Percentiles rank a stretch among this genome's conserved stretches.
These are phyloP conservation scores for Nansenia antarctica DNA, from an alignment of 2,113 vertebrate genomes.

Conservation along the genomic window DNA sequence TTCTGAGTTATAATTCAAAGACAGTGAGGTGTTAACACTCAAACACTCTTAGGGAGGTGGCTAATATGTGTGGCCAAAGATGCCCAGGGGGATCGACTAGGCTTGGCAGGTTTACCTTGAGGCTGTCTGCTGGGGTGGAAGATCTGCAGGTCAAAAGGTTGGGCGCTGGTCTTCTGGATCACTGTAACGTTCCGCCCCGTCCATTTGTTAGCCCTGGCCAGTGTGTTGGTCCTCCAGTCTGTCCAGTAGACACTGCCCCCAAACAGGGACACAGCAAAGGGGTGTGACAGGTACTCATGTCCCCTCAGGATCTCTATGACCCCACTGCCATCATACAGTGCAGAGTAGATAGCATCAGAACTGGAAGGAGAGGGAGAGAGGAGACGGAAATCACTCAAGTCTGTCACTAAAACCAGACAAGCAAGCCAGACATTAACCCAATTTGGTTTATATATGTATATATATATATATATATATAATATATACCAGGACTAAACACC, in stretches of 20 bases:
- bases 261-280: conserved; percentile 95
- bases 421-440: too few species aligned
- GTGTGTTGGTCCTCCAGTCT: conserved; percentile 97
- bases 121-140: conserved; percentile 98
- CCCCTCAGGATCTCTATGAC: conserved; percentile 95
- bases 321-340: conserved; percentile 89
- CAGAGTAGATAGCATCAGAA: conserved; percentile 98
- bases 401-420: too few species aligned
- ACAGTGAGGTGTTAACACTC: too few species aligned
- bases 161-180: conserved; percentile 97
- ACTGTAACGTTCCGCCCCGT: conserved; percentile 95
- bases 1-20: too few species aligned
- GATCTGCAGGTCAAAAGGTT: conserved; percentile 97
- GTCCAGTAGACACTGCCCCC: conserved; percentile 98
- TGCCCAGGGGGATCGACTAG: too few species aligned
- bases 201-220: conserved; percentile 98
- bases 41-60: too few species aligned
- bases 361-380: conserved; percentile 67
- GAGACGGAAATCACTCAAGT: too few species aligned
- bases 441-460: too few species aligned
- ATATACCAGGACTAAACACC: too few species aligned
- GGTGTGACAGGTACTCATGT: conserved; percentile 97
- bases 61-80: too few species aligned
- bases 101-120: conserved; percentile 78
- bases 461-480: too few species aligned